A percentile compares a stretch with the other conserved stretches of the same genome.
These are phyloP conservation scores for Scartelaos histophorus DNA, from an alignment of 2,113 vertebrate species.

Conservation along the genomic window DNA sequence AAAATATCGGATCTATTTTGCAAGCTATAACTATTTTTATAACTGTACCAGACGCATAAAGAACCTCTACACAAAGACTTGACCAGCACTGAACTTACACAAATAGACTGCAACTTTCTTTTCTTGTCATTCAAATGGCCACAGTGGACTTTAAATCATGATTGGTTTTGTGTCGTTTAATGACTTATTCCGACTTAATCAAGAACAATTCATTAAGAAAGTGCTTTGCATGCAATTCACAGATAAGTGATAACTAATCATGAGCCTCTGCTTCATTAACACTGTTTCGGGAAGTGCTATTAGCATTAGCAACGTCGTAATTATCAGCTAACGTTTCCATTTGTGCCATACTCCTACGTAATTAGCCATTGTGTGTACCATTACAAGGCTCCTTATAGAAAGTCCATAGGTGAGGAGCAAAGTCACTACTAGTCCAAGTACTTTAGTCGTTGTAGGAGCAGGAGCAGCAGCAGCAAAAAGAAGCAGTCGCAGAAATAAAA, in stretches of 20 bases:
- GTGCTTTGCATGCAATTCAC: conserved; percentile 22
- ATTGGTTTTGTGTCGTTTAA: conserved; percentile 29
- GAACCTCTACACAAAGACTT: neutral
- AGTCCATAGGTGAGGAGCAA: conserved; percentile 20
- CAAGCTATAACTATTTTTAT: neutral
- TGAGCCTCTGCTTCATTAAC: conserved; percentile 42
- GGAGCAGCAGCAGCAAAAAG: too few species aligned
- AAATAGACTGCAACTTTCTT: conserved; percentile 1
- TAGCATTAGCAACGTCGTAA: conserved; percentile 40
- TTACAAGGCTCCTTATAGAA: conserved; percentile 14
- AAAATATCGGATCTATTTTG: neutral
- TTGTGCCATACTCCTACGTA: conserved; percentile 29
- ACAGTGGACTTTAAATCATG: conserved; percentile 4
- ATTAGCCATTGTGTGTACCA: conserved; percentile 22
- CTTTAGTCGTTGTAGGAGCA: too few species aligned
- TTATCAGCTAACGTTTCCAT: conserved; percentile 42
- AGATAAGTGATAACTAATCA: conserved; percentile 40
- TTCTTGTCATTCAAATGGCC: conserved; percentile 4
- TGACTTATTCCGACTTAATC: conserved; percentile 6
- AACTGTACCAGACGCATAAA: neutral
- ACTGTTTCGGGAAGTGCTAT: conserved; percentile 23
- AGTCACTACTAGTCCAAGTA: conserved; percentile 4
- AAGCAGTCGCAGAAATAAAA: too few species aligned
- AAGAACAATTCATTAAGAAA: conserved; percentile 17
- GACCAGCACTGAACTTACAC: neutral